These are phyloP conservation scores for Microctonus aethiopoides DNA, from an alignment of 2,888 invertebrate genomes.

Conservation along the genomic window DNA sequence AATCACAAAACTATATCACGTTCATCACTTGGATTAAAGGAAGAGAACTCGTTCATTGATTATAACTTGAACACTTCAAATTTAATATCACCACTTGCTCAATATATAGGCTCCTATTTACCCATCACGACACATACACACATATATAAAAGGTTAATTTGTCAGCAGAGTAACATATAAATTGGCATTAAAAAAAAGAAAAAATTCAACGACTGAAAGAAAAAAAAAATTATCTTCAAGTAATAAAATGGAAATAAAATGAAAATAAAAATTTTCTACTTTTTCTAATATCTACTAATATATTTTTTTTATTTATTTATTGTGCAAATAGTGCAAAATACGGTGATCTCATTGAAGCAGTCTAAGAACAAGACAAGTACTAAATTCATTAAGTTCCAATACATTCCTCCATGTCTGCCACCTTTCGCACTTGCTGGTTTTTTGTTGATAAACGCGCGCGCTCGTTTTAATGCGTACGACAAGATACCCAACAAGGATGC, in stretches of 20 bases:
- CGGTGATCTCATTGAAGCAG: conserved; percentile 12
- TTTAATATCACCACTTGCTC: neutral
- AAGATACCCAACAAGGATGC: conserved; percentile 39
- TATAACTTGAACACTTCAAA: neutral
- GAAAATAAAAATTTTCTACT: conserved; percentile 27
- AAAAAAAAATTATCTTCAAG: neutral
- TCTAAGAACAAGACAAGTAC: conserved; percentile 34
- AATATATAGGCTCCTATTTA: neutral
- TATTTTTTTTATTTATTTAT: conserved; percentile 40
- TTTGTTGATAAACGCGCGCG: conserved; percentile 32
- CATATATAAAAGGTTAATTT: conserved; percentile 10
- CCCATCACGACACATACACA: too few species aligned
- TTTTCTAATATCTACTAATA: conserved; percentile 35
- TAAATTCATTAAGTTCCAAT: conserved; percentile 50
- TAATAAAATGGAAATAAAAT: conserved; percentile 27
- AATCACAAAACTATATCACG: neutral
- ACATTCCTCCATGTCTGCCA: conserved; percentile 44
- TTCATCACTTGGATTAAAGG: too few species aligned
- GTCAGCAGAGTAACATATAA: conserved; percentile 22
- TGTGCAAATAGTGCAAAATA: conserved; percentile 40
- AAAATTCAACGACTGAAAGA: neutral
- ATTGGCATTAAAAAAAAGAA: neutral
- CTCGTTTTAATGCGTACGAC: neutral
- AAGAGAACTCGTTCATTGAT: neutral
- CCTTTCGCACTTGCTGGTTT: conserved; percentile 38